Conservation (phyloP, 53 echinoderm and acorn worm genomes). For the Glandiceps talaboti region DNA sequence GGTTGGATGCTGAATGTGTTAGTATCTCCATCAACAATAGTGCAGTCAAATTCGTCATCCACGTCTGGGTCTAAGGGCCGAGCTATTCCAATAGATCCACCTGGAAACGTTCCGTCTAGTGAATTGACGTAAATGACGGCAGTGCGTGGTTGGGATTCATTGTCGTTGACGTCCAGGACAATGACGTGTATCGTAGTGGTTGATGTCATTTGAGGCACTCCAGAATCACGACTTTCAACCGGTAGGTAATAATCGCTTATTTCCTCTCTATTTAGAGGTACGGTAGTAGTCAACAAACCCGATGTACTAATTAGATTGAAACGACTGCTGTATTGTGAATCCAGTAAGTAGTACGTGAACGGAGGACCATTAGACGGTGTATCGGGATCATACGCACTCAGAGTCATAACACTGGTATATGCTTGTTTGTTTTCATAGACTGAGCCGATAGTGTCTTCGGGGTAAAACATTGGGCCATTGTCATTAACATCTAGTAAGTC, state of each 20-base stretch:
- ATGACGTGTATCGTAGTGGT: slow-evolving; percentile 62
- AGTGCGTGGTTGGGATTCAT: slow-evolving; percentile 59
- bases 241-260: slow-evolving; percentile 59
- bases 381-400: slow-evolving; percentile 85
- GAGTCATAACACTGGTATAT: slow-evolving; percentile 63
- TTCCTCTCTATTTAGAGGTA: slow-evolving; percentile 53
- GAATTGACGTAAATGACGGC: slow-evolving; percentile 86
- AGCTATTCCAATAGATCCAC: slow-evolving; percentile 64
- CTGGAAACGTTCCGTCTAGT: slow-evolving; percentile 61
- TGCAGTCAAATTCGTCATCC: slow-evolving; percentile 60
- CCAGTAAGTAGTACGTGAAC: slow-evolving; percentile 49
- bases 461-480: slow-evolving; percentile 70
- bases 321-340: slow-evolving; percentile 27
- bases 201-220: slow-evolving; percentile 52
- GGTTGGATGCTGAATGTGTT: slow-evolving; percentile 58
- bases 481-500: slow-evolving; percentile 76
- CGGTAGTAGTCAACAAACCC: slow-evolving; percentile 48
- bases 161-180: slow-evolving; percentile 67
- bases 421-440: slow-evolving; percentile 62
- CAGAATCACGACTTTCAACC: slow-evolving; percentile 69
- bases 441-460: slow-evolving; percentile 46
- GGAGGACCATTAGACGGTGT: slow-evolving; percentile 35
- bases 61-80: slow-evolving; percentile 67
- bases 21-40: slow-evolving; percentile 44
- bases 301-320: slow-evolving; percentile 34